Conservation (phyloP, 2,888 invertebrate species). For the Cecidostiba fungosa region DNA sequence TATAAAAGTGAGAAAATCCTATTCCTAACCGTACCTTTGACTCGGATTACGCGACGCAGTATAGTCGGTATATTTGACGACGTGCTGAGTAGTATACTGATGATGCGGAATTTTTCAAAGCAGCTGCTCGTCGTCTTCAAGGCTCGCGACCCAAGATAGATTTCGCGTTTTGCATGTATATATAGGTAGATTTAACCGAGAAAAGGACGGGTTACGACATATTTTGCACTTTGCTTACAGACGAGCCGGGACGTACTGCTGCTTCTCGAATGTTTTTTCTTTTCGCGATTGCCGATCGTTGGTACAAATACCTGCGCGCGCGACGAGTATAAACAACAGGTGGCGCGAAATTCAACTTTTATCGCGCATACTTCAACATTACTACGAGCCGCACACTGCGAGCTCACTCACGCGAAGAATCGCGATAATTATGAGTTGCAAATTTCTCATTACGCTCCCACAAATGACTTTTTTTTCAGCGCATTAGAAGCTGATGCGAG, state of each 20-base stretch:
- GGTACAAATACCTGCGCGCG: neutral
- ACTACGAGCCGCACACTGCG: neutral
- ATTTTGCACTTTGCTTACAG: neutral
- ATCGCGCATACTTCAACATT: neutral
- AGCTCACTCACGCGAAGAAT: neutral
- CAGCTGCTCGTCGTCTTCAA: conserved; percentile 25
- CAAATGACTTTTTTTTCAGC: neutral
- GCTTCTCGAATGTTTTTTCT: neutral
- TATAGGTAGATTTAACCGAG: neutral
- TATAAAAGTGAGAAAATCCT: neutral
- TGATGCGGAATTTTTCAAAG: conserved; percentile 41
- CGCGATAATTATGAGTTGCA: neutral
- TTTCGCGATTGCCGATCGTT: neutral
- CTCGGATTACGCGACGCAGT: conserved; percentile 14
- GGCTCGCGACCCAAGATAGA: conserved; percentile 19
- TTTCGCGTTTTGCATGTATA: neutral
- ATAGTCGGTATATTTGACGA: neutral
- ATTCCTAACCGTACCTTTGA: conserved; percentile 50
- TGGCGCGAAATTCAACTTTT: conserved; percentile 37
- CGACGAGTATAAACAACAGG: neutral
- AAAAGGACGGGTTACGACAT: neutral
- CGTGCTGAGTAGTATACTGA: no score
- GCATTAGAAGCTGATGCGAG: neutral
- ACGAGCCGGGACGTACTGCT: neutral
- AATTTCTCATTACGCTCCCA: conserved; percentile 2